Evolutionary conservation across 2,797 vertebrate genomes (phyloP), one percentile per base, ranked within the genome.

Genomic region (Chelidonichthys spinosus): DNA sequence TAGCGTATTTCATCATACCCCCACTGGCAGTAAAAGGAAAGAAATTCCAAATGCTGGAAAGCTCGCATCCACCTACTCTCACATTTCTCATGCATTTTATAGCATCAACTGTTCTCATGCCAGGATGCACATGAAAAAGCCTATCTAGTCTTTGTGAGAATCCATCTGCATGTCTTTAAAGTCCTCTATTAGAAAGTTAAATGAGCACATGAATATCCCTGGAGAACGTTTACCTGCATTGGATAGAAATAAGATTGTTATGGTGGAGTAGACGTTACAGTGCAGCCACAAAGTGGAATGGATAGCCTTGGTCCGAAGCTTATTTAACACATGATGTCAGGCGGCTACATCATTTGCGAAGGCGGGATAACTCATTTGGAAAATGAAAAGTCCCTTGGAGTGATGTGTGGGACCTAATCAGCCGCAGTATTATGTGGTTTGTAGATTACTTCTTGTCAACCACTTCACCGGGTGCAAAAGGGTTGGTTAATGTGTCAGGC

Each of bases 281-380:
- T 88, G 81, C 72, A 77, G 74, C 69, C 74, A 53, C 89, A 91
- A 92, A 94, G 89, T 83, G 92, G 88, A 94, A 94, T 92, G 90
- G 89, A 94, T 94, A 78, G 90, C 91, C 83, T 65, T 58, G 77
- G 87, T 87, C 87, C 69, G 59, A 80, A 93, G 92, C 92, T 93
- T 94, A 94, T 94, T 94, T 94, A 93, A 94, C 92, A 92, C 86
- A 91, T 90, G 87, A 93, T 90, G 91, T 92, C 92, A 88, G 91
- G 91, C 91, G 85, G 87, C 92, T 90, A 75, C 88, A 89, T 86
- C 89, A 87, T 92, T 93, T 91, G 90, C 84, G 83, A 81, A 88
- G 87, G 89, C 86, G 90, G 90, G 88, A 90, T 81, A 94, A 94
- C 86, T 93, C 91, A 86, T 92, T 92, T 92, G 92, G 92, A 94